phyloP scores from a whole-genome alignment of 2,113 vertebrate genomes.

The Chaetodon auriga region DNA sequence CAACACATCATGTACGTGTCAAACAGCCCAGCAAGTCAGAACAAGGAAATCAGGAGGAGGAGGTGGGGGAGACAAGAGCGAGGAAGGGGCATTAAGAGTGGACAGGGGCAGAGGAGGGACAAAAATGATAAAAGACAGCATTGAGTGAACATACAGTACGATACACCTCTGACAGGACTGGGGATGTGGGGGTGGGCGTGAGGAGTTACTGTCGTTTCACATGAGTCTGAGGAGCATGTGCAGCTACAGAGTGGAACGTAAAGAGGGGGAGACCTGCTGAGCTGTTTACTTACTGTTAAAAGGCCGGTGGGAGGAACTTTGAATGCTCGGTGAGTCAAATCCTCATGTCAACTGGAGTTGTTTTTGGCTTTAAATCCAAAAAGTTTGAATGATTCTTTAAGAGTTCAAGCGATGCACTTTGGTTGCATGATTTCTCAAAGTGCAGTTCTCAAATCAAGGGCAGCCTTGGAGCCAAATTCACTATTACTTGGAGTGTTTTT shows the following conservation, averaged over 20 bases:
- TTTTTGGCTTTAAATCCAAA: conserved; percentile 16
- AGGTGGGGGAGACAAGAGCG: conserved; percentile 83
- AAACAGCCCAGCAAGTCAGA: conserved; percentile 50
- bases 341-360: background rate
- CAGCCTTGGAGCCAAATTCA: background rate
- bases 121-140: conserved; percentile 73
- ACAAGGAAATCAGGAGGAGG: conserved; percentile 74
- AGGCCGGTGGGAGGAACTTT: conserved; percentile 9
- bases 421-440: background rate
- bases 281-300: conserved; percentile 27
- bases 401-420: background rate
- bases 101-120: conserved; percentile 58
- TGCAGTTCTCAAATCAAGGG: background rate
- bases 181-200: conserved; percentile 78
- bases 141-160: conserved; percentile 79
- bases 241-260: conserved; percentile 10
- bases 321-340: conserved; percentile 25
- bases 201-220: conserved; percentile 94
- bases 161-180: conserved; percentile 91
- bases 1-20: conserved; percentile 78
- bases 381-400: conserved; percentile 16
- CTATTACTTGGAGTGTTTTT: background rate
- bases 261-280: conserved; percentile 16
- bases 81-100: conserved; percentile 54
- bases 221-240: conserved; percentile 83